phyloP scores from a whole-genome alignment of 2,797 vertebrate species.

The Balearica regulorum region DNA sequence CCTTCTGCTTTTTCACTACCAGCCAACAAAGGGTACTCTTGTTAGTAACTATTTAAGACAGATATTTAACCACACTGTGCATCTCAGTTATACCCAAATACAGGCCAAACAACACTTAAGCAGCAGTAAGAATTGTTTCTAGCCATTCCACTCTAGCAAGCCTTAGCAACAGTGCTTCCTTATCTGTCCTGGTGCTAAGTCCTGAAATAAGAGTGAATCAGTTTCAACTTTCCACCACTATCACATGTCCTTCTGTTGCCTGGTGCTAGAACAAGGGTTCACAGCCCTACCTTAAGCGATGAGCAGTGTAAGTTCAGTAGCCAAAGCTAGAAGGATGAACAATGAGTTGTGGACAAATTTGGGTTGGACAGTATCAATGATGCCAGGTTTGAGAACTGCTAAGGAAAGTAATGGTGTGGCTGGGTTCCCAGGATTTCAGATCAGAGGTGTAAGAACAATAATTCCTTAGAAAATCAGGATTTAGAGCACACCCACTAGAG shows the following conservation, averaged over 20 bases:
- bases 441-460: background rate
- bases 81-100: background rate
- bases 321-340: background rate
- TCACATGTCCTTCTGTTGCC: background rate
- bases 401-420: background rate
- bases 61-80: background rate
- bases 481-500: background rate
- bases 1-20: background rate
- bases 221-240: constrained; percentile 16
- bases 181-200: background rate
- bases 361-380: background rate
- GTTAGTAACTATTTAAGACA: background rate
- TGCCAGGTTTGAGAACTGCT: background rate
- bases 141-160: background rate
- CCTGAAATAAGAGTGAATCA: constrained; percentile 18
- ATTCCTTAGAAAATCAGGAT: background rate
- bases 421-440: background rate
- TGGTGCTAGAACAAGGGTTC: background rate
- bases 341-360: background rate
- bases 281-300: background rate
- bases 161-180: background rate
- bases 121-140: background rate
- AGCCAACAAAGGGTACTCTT: background rate
- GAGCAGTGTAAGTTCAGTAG: background rate
- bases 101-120: background rate